Base-by-base conservation (phyloP, 2,888 invertebrate genomes). In the Anorthoa munda region DNA sequence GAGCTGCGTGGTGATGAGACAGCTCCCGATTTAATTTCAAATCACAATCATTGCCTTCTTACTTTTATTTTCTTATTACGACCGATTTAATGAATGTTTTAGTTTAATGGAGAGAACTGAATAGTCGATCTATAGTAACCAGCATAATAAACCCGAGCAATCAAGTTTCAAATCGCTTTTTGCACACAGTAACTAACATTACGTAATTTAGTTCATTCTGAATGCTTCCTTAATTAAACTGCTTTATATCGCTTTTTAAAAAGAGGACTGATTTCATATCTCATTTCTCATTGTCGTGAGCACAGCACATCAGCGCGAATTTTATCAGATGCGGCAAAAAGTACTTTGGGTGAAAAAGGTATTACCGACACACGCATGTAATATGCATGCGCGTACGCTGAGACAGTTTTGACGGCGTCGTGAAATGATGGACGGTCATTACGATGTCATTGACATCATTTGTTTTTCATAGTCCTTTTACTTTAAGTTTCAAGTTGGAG, bases 391-490 rank as follows among this genome's bases (percentile, higher is more conserved):
- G 79, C 81, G 73, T 72, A 76, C 83, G 79, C 86, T 90, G 92
- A 92, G 92, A 93, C 92, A 92, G 91, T 93, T 94, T 92, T 92
- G 92, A 93, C 92, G 91, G 90, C 79, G 75, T 86, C 75, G 83
- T 85, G 89, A 92, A 92, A 92, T 92, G 92, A 94, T 91, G 92
- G 91, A 92, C 91, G 91, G 91, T 93, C 93, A 93, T 93, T 93
- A 93, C 58, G 71, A 84, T 93, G 94, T 93, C 94, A 93, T 93
- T 93, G 94, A 93, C 94, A 93, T 94, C 93, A 89, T 92, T 94
- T 93, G 92, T 91, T 92, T 92, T 91, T 90, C 79, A 74, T 84
- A 78, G 77, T 75, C 88, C 88, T 90, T 90, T 89, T 90, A 81
- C 87, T 88, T 91, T 92, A 89, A 81, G 81, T 84, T 90, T 83